A percentile compares a stretch with the other conserved stretches of the same genome.
Conservation (phyloP, 2,888 invertebrate species). For the Junonia oenone region DNA sequence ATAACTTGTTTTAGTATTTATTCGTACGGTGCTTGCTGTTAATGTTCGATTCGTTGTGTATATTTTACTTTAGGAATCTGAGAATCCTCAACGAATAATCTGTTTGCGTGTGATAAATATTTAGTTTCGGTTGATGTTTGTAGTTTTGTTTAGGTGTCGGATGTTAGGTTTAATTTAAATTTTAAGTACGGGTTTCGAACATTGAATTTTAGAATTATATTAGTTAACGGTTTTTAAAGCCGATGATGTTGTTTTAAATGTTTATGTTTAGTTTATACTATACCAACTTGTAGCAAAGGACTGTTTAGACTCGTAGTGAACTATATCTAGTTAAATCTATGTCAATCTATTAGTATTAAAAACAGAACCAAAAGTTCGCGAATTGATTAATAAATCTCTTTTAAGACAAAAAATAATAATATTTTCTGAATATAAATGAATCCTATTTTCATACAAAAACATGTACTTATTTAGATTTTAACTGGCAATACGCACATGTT, state of each 20-base stretch:
- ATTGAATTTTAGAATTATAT: slow-evolving; percentile 57
- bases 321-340: slow-evolving; percentile 60
- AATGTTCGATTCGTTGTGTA: slow-evolving; percentile 59
- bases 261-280: slow-evolving; percentile 44
- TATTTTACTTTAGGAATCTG: slow-evolving; percentile 47
- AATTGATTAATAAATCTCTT: slow-evolving; percentile 59
- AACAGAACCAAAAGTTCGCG: slow-evolving; percentile 61
- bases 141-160: slow-evolving; percentile 43
- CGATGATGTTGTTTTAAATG: slow-evolving; percentile 40
- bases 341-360: slow-evolving; percentile 49
- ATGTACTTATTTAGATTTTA: slow-evolving; percentile 64
- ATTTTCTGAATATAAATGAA: slow-evolving; percentile 72
- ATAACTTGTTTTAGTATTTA: slow-evolving; percentile 54
- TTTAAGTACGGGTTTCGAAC: slow-evolving; percentile 58
- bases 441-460: slow-evolving; percentile 74
- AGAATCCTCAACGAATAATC: slow-evolving; percentile 59
- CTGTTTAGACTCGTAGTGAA: slow-evolving; percentile 63
- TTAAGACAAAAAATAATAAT: slow-evolving; percentile 54
- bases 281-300: slow-evolving; percentile 57
- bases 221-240: slow-evolving; percentile 53
- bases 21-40: slow-evolving; percentile 75
- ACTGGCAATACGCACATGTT: slow-evolving; percentile 70
- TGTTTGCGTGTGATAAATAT: slow-evolving; percentile 43
- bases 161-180: slow-evolving; percentile 46
- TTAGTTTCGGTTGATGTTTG: slow-evolving; percentile 38